phyloP scores from a whole-genome alignment of 2,888 invertebrate genomes.

The Lasioglossum oenotherae region DNA sequence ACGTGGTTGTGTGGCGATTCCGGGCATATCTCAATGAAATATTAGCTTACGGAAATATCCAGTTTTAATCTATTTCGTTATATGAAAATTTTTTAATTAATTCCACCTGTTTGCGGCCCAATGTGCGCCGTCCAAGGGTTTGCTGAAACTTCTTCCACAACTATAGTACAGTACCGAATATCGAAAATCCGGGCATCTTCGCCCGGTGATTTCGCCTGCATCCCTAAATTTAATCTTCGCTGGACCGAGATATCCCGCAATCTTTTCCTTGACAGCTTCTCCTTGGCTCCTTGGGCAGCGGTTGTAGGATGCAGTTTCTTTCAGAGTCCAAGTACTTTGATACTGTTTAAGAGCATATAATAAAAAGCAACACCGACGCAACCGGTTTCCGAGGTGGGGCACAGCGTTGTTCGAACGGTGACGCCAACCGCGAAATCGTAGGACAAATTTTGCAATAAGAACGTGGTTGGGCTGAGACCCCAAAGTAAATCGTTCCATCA shows the following conservation, averaged over 20 bases:
- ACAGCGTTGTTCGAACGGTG: slow-evolving; percentile 49
- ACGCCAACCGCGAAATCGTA: slow-evolving; percentile 46
- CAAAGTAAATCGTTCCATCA: neutral
- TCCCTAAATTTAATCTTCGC: slow-evolving; percentile 14
- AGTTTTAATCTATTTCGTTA: no score
- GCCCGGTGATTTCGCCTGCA: neutral
- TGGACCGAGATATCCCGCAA: neutral
- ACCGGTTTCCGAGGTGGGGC: slow-evolving; percentile 67
- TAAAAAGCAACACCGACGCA: slow-evolving; percentile 57
- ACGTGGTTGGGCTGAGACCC: neutral
- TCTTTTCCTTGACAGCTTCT: neutral
- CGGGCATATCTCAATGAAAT: no score
- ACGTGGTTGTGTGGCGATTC: no score
- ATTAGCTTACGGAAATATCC: no score
- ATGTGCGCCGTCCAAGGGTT: no score
- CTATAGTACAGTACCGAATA: neutral
- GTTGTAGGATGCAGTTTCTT: slow-evolving; percentile 19
- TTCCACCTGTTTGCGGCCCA: no score
- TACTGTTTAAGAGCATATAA: slow-evolving; percentile 40
- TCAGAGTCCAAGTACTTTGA: slow-evolving; percentile 42
- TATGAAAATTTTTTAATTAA: no score
- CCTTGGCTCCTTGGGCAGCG: neutral
- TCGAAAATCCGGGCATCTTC: neutral
- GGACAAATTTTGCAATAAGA: slow-evolving; percentile 54
- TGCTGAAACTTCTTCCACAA: no score